A percentile compares a stretch with the other conserved stretches of the same genome.
These are phyloP conservation scores for Tetragonula clypearis DNA, from an alignment of 1,140 invertebrate genomes.

Conservation along the genomic window DNA sequence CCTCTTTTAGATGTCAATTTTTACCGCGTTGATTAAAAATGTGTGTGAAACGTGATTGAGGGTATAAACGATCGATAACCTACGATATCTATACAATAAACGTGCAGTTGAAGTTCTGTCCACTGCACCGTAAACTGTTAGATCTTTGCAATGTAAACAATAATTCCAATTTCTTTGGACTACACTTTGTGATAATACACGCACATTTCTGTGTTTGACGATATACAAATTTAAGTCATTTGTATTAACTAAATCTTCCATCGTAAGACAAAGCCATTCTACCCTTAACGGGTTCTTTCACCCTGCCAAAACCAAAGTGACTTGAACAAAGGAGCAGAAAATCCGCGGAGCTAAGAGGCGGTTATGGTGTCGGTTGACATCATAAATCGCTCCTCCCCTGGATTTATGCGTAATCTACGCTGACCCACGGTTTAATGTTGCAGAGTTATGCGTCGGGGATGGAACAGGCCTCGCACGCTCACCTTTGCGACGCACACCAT, in stretches of 20 bases:
- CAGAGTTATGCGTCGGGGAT: slow-evolving; percentile 67
- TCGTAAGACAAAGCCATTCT: neutral
- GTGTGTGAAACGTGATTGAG: neutral
- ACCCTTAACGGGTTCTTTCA: neutral
- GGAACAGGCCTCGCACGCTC: slow-evolving; percentile 25
- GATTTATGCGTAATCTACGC: slow-evolving; percentile 69
- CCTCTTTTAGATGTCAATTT: slow-evolving; percentile 18
- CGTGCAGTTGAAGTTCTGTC: neutral
- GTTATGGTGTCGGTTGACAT: slow-evolving; percentile 51
- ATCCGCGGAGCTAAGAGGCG: neutral
- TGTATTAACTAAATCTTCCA: neutral
- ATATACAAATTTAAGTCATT: neutral
- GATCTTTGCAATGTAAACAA: too few relatives aligned
- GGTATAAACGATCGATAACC: neutral
- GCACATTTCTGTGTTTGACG: too few relatives aligned
- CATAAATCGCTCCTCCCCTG: slow-evolving; percentile 60
- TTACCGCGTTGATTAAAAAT: neutral
- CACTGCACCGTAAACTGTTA: neutral
- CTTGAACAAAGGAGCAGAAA: slow-evolving; percentile 33
- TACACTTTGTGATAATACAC: neutral
- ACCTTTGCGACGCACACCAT: neutral
- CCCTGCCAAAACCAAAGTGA: neutral
- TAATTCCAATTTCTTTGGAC: too few relatives aligned
- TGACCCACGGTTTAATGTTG: slow-evolving; percentile 72
- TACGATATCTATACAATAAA: neutral